A percentile compares a stretch with the other conserved stretches of the same genome.
phyloP scores from a whole-genome alignment of 2,113 vertebrate genomes.

The Saccopteryx leptura region DNA sequence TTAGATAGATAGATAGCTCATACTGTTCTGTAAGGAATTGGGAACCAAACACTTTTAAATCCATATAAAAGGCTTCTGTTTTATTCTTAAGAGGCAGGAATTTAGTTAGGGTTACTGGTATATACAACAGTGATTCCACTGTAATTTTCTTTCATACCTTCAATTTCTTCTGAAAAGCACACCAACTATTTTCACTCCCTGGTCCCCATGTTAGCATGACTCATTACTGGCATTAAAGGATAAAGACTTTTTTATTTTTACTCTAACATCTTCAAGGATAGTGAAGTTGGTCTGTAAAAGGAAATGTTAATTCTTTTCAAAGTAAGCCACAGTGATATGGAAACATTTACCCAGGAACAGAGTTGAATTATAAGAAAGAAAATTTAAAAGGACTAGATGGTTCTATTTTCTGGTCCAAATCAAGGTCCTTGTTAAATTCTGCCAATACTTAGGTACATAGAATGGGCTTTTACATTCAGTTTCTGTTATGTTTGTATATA shows the following conservation, averaged over 20 bases:
- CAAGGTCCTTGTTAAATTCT: not conserved
- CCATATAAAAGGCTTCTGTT: not conserved
- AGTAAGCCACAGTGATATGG: not conserved
- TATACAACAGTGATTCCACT: not conserved
- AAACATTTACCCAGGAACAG: not conserved
- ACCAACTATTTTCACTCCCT: not conserved
- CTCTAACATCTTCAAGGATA: not conserved
- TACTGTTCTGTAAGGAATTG: not conserved
- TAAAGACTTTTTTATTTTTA: not conserved
- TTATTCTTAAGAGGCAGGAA: slow-evolving; percentile 30
- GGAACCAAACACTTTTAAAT: not conserved
- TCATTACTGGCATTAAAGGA: not conserved
- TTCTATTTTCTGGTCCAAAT: not conserved
- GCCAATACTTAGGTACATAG: not conserved
- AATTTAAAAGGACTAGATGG: not conserved
- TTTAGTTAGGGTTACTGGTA: not conserved
- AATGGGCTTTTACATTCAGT: not conserved
- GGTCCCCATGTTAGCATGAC: not conserved
- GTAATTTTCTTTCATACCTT: not conserved
- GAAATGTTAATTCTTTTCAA: slow-evolving; percentile 36
- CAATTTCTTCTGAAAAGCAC: slow-evolving; percentile 16
- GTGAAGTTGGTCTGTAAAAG: not conserved
- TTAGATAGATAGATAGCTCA: slow-evolving; percentile 40
- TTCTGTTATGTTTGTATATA: not conserved
- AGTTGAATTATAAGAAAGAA: too few species aligned